These are phyloP conservation scores for Drosophila hawaiiensis DNA, from an alignment of 2,888 invertebrate genomes.

Conservation along the genomic window DNA sequence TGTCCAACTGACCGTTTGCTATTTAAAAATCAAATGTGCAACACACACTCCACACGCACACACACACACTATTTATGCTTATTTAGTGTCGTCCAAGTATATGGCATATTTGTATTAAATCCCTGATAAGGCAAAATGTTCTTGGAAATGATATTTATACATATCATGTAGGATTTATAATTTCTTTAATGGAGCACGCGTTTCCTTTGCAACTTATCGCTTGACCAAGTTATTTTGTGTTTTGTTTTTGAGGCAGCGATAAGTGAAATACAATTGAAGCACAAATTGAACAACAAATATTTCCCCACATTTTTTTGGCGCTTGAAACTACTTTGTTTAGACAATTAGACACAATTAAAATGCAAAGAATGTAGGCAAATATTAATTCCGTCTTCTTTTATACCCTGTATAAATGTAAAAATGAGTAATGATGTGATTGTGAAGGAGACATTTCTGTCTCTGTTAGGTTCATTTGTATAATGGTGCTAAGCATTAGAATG, in stretches of 20 bases:
- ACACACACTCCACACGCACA: neutral
- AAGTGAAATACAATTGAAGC: slow-evolving; percentile 27
- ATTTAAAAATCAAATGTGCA: slow-evolving; percentile 32
- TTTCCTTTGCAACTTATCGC: slow-evolving; percentile 61
- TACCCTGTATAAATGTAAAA: neutral
- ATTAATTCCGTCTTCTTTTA: neutral
- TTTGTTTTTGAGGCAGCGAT: slow-evolving; percentile 38
- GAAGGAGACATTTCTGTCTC: neutral
- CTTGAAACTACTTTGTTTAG: slow-evolving; percentile 16
- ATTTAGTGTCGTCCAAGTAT: slow-evolving; percentile 3
- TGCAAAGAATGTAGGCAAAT: slow-evolving; percentile 14
- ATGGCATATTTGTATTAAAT: slow-evolving; percentile 4
- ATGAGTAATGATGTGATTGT: neutral
- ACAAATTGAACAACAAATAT: slow-evolving; percentile 16
- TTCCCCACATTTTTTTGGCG: slow-evolving; percentile 19
- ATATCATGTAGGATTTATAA: neutral
- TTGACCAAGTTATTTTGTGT: slow-evolving; percentile 60
- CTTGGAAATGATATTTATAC: neutral
- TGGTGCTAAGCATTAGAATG: neutral
- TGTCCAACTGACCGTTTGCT: slow-evolving; percentile 23
- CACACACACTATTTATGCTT: neutral
- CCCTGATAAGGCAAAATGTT: slow-evolving; percentile 17
- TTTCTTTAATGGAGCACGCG: slow-evolving; percentile 26
- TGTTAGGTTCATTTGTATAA: neutral
- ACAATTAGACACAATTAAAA: slow-evolving; percentile 24